Percentiles rank a stretch among this genome's conserved stretches.
Evolutionary conservation across 2,797 vertebrate genomes (phyloP).

Genomic region (Lophotriccus pileatus): DNA sequence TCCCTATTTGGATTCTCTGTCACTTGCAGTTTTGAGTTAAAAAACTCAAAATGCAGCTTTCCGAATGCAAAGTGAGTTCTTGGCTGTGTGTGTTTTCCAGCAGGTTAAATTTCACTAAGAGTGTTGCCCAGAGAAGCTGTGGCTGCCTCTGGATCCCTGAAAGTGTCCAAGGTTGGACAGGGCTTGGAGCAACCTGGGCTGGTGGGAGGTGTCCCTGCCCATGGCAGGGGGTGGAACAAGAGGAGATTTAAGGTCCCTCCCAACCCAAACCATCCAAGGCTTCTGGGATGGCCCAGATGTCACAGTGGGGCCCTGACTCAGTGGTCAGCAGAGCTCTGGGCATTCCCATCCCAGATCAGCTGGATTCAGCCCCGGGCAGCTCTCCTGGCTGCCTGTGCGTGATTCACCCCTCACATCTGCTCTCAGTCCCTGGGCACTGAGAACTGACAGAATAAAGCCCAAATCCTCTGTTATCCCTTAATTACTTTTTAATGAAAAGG

Average conservation of each 20-base stretch:
- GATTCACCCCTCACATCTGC: neutral
- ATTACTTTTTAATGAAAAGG: neutral
- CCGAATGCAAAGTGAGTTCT: neutral
- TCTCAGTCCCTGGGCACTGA: neutral
- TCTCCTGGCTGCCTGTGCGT: neutral
- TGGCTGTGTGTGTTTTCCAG: neutral
- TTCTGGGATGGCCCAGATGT: neutral
- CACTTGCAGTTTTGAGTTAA: neutral
- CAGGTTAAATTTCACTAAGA: neutral
- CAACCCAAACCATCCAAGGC: neutral
- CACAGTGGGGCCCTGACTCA: fast-evolving
- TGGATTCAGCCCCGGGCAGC: neutral
- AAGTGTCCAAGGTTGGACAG: neutral
- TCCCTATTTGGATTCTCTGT: neutral
- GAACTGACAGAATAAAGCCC: neutral
- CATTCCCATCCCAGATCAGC: fast-evolving
- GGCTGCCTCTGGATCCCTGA: neutral
- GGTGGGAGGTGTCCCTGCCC: neutral
- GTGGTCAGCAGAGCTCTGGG: neutral
- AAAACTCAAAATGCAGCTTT: neutral
- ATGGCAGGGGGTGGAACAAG: neutral
- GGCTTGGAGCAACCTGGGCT: neutral
- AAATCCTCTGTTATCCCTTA: neutral
- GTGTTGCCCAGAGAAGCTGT: neutral
- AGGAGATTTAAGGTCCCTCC: neutral